Evolutionary conservation across 53 echinoderm and acorn worm species (phyloP).

Genomic region (Zoroaster sp.): DNA sequence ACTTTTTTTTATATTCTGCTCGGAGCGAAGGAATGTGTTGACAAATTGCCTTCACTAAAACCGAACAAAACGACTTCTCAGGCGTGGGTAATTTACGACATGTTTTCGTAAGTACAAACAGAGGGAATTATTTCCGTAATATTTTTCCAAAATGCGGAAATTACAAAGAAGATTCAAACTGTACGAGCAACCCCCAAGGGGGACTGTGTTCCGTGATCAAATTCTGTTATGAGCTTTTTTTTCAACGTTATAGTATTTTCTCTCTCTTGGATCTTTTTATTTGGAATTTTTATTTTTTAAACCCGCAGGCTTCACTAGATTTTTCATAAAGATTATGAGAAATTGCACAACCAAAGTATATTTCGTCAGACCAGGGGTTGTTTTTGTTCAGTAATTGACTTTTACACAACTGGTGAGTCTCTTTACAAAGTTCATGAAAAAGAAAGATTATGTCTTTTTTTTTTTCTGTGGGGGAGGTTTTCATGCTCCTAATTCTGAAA

Average conservation of each 20-base stretch:
- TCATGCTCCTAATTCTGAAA: too few relatives aligned
- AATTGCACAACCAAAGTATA: background rate
- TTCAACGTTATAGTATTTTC: too few relatives aligned
- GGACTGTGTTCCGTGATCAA: background rate
- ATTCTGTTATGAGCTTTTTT: background rate
- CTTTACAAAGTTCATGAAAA: too few relatives aligned
- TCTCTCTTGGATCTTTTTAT: background rate
- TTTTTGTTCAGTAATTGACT: background rate
- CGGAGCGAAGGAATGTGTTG: background rate
- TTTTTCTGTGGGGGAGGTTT: too few relatives aligned
- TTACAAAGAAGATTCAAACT: background rate
- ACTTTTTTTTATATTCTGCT: background rate
- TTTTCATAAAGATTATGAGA: background rate
- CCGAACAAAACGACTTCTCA: background rate
- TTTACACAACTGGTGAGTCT: background rate
- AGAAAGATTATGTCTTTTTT: too few relatives aligned
- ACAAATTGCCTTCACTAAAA: conserved; percentile 7
- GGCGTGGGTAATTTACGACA: conserved; percentile 23
- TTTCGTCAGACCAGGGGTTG: background rate
- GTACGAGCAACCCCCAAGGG: background rate
- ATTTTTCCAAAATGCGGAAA: background rate
- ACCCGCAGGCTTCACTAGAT: background rate
- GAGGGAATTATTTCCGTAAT: background rate
- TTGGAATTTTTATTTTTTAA: background rate
- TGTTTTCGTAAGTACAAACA: conserved; percentile 33